Percentiles rank a stretch among this genome's conserved stretches.
phyloP scores from a whole-genome alignment of 2,888 invertebrate species.

The Morinoia aosen region DNA sequence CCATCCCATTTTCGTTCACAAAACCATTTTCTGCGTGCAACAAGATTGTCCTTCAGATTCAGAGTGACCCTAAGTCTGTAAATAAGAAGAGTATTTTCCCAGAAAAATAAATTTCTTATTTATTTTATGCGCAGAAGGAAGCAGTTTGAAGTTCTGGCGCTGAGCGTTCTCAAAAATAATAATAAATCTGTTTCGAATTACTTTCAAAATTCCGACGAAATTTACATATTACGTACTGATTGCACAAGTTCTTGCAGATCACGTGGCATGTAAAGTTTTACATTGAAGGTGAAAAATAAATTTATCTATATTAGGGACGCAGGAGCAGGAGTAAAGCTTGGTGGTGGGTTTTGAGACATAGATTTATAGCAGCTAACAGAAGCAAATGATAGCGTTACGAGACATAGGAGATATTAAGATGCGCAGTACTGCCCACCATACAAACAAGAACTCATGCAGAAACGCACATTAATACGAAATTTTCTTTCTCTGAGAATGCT shows the following conservation, averaged over 20 bases:
- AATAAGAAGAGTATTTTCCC: no score
- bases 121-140: no score
- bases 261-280: background rate
- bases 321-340: background rate
- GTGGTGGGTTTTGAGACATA: background rate
- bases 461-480: background rate
- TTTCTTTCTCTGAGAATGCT: background rate
- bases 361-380: background rate
- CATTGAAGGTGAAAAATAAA: background rate
- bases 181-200: background rate
- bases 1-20: no score
- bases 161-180: background rate
- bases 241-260: background rate
- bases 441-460: background rate
- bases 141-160: background rate
- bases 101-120: no score
- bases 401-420: background rate
- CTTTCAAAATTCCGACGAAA: background rate
- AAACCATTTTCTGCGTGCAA: no score
- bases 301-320: no score
- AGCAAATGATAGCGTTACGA: background rate
- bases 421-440: background rate
- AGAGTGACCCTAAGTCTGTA: no score
- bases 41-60: no score
- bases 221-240: background rate